Evolutionary conservation across 2,797 vertebrate species (phyloP).

Genomic region (Notolepis coatsorum): DNA sequence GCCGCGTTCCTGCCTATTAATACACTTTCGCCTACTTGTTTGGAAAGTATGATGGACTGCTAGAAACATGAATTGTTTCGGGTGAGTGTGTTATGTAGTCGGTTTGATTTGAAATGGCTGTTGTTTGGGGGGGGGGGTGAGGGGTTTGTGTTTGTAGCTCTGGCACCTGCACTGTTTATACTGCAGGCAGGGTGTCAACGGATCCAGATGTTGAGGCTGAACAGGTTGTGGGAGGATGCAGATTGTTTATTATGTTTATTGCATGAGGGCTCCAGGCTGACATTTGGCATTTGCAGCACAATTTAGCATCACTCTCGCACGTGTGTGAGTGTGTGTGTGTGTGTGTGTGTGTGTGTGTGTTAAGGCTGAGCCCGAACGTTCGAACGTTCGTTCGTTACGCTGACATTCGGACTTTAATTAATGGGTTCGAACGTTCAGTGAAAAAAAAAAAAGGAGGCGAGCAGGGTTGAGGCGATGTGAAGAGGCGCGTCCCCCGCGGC

Average conservation of each 20-base stretch:
- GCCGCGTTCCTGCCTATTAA: slow-evolving; percentile 23
- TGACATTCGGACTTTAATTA: no score
- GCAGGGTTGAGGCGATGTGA: no score
- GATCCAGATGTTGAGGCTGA: not conserved
- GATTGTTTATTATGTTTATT: not conserved
- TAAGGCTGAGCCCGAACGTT: no score
- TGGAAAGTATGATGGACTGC: slow-evolving; percentile 58
- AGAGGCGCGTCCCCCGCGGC: no score
- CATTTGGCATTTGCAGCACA: not conserved
- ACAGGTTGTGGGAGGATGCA: no score
- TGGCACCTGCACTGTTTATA: slow-evolving; percentile 11
- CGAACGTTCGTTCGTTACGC: no score
- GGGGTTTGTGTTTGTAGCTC: not conserved
- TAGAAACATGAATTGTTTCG: slow-evolving; percentile 86
- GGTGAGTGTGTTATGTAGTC: slow-evolving; percentile 79
- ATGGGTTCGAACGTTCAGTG: no score
- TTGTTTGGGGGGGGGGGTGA: not conserved
- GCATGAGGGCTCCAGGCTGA: not conserved
- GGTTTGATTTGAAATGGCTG: not conserved
- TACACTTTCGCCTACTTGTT: slow-evolving; percentile 23
- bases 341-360: not conserved
- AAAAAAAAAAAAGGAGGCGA: no score
- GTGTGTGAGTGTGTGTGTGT: no score
- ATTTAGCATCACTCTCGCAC: no score
- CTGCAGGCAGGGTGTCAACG: not conserved